These are phyloP conservation scores for Strix aluco DNA, from an alignment of 2,113 vertebrate genomes.

Conservation along the genomic window DNA sequence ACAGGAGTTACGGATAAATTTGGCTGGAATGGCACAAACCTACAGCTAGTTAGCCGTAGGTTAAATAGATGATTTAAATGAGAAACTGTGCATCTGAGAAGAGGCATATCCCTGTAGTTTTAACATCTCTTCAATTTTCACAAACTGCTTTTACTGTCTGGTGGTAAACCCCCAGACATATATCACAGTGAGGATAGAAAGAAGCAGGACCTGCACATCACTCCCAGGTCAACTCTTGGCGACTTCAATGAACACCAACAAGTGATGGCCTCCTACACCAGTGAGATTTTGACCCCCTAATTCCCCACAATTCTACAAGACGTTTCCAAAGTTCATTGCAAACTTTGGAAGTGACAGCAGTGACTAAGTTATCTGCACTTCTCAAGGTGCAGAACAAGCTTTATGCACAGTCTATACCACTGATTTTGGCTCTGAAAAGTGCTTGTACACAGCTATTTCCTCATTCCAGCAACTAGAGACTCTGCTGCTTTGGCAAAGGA, in stretches of 20 bases:
- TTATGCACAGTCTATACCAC: background rate
- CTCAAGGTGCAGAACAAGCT: background rate
- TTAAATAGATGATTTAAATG: fast-evolving
- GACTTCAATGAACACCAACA: background rate
- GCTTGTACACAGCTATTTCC: background rate
- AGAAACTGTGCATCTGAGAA: background rate
- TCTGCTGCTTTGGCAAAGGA: constrained; percentile 7
- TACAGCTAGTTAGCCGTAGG: too few species aligned
- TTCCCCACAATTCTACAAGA: background rate
- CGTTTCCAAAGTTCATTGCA: background rate
- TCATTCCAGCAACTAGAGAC: background rate
- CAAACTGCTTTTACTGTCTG: background rate
- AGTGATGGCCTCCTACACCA: fast-evolving
- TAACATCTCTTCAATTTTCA: background rate
- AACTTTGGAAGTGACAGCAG: background rate
- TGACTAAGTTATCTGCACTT: background rate
- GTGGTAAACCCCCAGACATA: background rate
- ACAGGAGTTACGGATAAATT: too few species aligned
- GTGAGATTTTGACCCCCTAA: fast-evolving
- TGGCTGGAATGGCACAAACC: background rate
- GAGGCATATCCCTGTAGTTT: background rate
- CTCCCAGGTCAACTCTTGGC: background rate
- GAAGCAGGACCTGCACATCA: background rate
- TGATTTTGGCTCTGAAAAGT: background rate
- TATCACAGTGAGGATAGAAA: background rate